Evolutionary conservation across 1,140 invertebrate genomes (phyloP).

Genomic region (Steinernema feltiae): DNA sequence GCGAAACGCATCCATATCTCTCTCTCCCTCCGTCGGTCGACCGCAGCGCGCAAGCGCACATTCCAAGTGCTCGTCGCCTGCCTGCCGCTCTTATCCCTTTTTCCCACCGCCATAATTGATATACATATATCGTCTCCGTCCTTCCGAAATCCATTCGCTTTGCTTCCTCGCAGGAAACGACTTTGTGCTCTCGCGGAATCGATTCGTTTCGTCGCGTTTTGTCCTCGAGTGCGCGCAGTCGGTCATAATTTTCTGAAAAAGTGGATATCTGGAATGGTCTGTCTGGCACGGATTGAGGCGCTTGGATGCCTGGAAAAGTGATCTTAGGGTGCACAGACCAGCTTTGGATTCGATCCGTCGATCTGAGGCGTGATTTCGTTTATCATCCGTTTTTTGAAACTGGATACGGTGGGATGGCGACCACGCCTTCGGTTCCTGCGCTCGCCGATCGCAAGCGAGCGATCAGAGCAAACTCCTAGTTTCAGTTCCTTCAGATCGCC

Average conservation of each 20-base stretch:
- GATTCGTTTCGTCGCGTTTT: neutral
- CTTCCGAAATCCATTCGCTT: slow-evolving; percentile 14
- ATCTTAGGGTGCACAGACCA: neutral
- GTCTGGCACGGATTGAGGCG: too few relatives aligned
- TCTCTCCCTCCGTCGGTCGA: too few relatives aligned
- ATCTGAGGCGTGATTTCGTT: neutral
- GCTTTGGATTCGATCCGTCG: neutral
- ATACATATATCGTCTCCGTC: slow-evolving; percentile 4
- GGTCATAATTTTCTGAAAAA: neutral
- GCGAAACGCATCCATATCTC: too few relatives aligned
- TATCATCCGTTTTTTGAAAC: neutral
- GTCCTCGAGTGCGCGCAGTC: neutral
- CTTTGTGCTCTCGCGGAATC: too few relatives aligned
- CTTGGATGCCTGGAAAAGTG: too few relatives aligned
- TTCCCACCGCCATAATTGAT: slow-evolving; percentile 9
- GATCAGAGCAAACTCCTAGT: too few relatives aligned
- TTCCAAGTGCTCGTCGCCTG: neutral
- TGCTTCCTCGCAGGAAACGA: too few relatives aligned
- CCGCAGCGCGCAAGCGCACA: too few relatives aligned
- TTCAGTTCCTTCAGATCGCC: too few relatives aligned
- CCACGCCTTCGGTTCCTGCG: too few relatives aligned
- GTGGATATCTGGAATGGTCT: neutral
- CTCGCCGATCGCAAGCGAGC: too few relatives aligned
- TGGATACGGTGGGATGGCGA: neutral
- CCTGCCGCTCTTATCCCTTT: slow-evolving; percentile 3